A percentile compares a stretch with the other conserved stretches of the same genome.
These are phyloP conservation scores for Macrosiphum euphorbiae DNA, from an alignment of 2,888 invertebrate genomes.

Conservation along the genomic window DNA sequence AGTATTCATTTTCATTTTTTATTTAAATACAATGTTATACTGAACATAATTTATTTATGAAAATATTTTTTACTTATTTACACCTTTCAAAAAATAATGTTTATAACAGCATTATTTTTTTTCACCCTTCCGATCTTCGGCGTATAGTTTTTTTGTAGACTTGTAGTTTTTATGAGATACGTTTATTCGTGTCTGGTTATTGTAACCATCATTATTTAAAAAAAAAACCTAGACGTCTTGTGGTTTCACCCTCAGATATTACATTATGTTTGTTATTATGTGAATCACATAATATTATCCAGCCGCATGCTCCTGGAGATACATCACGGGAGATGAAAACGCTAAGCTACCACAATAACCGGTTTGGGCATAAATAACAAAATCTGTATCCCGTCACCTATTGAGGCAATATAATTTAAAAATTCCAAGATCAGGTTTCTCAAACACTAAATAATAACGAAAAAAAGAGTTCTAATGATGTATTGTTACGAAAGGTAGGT, in stretches of 20 bases:
- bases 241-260: slow-evolving; percentile 56
- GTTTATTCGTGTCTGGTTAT: slow-evolving; percentile 1
- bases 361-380: slow-evolving; percentile 50
- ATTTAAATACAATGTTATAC: no score
- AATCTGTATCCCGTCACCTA: slow-evolving; percentile 48
- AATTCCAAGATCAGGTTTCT: slow-evolving; percentile 63
- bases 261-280: slow-evolving; percentile 42
- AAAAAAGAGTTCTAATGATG: slow-evolving; percentile 47
- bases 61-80: neutral
- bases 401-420: slow-evolving; percentile 56
- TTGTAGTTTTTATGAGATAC: neutral
- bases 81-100: neutral
- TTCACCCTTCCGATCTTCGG: slow-evolving; percentile 16
- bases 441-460: slow-evolving; percentile 19
- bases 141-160: neutral
- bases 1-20: no score
- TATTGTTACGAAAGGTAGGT: slow-evolving; percentile 10
- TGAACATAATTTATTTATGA: no score
- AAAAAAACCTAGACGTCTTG: slow-evolving; percentile 47
- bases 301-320: neutral
- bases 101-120: neutral
- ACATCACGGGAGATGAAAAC: neutral
- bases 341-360: slow-evolving; percentile 43
- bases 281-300: slow-evolving; percentile 15
- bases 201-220: slow-evolving; percentile 3